Evolutionary conservation across 2,888 invertebrate species (phyloP).

Genomic region (Microctonus brassicae): DNA sequence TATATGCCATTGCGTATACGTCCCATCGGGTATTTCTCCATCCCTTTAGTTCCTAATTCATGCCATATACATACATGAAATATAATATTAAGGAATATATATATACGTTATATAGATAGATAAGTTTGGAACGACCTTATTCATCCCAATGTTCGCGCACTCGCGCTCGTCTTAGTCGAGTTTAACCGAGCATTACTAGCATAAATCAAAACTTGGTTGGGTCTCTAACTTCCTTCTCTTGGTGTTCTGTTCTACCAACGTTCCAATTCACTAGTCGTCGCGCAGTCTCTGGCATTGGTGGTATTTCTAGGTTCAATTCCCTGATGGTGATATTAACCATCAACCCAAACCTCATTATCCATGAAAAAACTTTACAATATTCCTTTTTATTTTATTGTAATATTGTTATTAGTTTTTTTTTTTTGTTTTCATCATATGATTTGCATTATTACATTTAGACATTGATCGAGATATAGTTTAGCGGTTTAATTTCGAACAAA

Average conservation of each 20-base stretch:
- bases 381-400: neutral
- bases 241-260: constrained; percentile 42
- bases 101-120: constrained; percentile 9
- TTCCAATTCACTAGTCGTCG: constrained; percentile 48
- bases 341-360: constrained; percentile 6
- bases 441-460: neutral
- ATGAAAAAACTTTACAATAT: neutral
- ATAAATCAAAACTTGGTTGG: constrained; percentile 64
- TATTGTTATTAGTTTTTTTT: neutral
- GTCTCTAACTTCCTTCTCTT: constrained; percentile 54
- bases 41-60: neutral
- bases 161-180: constrained; percentile 48
- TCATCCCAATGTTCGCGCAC: constrained; percentile 51
- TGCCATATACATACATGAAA: no score
- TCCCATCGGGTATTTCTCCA: neutral
- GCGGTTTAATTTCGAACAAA: neutral
- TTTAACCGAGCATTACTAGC: constrained; percentile 59
- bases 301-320: constrained; percentile 35
- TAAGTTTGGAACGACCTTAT: constrained; percentile 36
- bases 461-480: neutral
- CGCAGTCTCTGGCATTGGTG: constrained; percentile 38
- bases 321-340: neutral
- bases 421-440: neutral
- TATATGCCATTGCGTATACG: constrained; percentile 38
- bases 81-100: neutral